Percentiles rank a stretch among this genome's conserved stretches.
Evolutionary conservation across 2,888 invertebrate genomes (phyloP).

Genomic region (Leptopilina drosophilae): DNA sequence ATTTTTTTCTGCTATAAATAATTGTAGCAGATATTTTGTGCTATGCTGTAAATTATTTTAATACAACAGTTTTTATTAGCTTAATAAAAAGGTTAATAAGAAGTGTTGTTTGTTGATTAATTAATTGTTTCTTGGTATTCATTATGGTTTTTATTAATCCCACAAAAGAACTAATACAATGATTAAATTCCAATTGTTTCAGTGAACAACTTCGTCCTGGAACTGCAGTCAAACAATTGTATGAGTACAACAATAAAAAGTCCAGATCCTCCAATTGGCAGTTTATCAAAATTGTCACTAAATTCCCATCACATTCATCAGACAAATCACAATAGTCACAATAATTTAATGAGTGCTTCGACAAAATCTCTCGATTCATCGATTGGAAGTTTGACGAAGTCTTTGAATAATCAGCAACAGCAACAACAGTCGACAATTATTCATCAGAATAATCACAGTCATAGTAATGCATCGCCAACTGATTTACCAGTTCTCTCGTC

Average conservation of each 20-base stretch:
- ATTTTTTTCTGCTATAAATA: no score
- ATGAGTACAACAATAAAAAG: conserved; percentile 66
- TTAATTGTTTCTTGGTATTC: no score
- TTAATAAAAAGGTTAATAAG: no score
- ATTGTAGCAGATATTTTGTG: no score
- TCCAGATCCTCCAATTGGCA: conserved; percentile 52
- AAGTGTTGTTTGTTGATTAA: no score
- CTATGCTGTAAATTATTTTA: no score
- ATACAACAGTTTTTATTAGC: no score
- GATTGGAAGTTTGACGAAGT: conserved; percentile 11
- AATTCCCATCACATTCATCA: conserved; percentile 44
- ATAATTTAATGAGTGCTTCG: conserved; percentile 59
- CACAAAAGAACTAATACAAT: no score
- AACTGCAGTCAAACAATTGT: conserved; percentile 65
- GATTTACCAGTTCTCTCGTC: conserved; percentile 64
- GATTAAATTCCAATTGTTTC: conserved; percentile 30
- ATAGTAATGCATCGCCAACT: conserved; percentile 63
- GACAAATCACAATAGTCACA: conserved; percentile 48
- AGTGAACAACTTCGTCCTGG: conserved; percentile 70
- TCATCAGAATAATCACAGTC: conserved; percentile 40
- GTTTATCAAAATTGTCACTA: not conserved
- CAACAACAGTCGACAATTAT: conserved; percentile 40
- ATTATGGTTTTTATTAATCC: no score
- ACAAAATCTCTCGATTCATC: conserved; percentile 64
- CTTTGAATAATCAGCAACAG: conserved; percentile 4